Evolutionary conservation across 2,888 invertebrate genomes (phyloP).

Genomic region (Heliconius ismenius): DNA sequence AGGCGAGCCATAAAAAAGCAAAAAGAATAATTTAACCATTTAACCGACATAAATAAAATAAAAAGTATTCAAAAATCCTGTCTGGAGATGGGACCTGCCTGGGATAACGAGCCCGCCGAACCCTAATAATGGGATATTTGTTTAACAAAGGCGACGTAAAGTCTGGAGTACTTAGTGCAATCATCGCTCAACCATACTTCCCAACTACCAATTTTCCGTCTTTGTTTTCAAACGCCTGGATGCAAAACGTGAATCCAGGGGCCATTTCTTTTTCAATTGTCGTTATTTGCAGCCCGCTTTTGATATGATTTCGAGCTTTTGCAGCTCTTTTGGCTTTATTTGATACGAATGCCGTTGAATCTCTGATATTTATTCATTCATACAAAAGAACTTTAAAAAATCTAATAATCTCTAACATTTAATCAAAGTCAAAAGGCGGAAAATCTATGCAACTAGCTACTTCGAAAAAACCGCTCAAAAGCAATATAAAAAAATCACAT

Average conservation of each 20-base stretch:
- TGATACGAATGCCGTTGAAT: not conserved
- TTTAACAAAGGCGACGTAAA: conserved; percentile 53
- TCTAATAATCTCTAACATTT: no score
- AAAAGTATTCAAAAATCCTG: conserved; percentile 45
- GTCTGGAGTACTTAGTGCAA: conserved; percentile 56
- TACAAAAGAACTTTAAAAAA: not conserved
- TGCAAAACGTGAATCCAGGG: conserved; percentile 56
- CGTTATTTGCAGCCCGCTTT: conserved; percentile 41
- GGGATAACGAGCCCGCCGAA: conserved; percentile 39
- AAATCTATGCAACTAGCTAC: no score
- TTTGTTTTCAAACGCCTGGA: conserved; percentile 62
- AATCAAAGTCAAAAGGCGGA: no score
- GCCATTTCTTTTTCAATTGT: conserved; percentile 45
- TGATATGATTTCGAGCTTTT: conserved; percentile 26
- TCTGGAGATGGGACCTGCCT: conserved; percentile 34
- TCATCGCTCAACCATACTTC: conserved; percentile 55
- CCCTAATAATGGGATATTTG: conserved; percentile 54
- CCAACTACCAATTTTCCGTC: conserved; percentile 65
- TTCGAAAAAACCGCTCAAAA: not conserved
- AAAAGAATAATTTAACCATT: not conserved
- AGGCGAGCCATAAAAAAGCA: conserved; percentile 1
- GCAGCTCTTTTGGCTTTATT: conserved; percentile 17
- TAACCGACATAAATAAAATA: conserved; percentile 30
- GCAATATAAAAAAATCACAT: not conserved
- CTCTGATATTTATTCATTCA: not conserved